Evolutionary conservation across 2,797 vertebrate species (phyloP).

Genomic region (Ispidina picta): DNA sequence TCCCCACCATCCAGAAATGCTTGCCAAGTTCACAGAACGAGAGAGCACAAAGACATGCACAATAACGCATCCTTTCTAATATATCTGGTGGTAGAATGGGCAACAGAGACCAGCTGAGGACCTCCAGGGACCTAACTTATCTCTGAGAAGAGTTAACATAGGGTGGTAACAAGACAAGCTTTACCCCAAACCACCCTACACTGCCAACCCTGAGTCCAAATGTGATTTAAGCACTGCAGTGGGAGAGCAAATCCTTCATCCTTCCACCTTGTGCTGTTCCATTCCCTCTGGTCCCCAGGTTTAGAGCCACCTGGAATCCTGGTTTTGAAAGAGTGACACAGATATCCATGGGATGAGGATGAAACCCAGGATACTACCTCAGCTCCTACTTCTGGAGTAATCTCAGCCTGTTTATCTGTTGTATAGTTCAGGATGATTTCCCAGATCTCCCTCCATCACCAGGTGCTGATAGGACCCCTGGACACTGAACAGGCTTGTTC

Average conservation of each 20-base stretch:
- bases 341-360: neutral
- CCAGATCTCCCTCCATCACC: neutral
- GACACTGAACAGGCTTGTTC: neutral
- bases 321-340: neutral
- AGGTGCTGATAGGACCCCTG: neutral
- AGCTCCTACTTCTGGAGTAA: neutral
- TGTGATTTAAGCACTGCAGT: neutral
- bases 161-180: neutral
- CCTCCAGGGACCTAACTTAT: neutral
- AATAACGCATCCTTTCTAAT: neutral
- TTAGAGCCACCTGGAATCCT: neutral
- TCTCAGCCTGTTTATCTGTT: neutral
- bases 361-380: neutral
- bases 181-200: too few relatives aligned
- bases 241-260: neutral
- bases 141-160: neutral
- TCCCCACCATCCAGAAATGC: neutral
- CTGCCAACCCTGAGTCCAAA: neutral
- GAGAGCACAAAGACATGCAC: neutral
- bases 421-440: neutral
- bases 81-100: neutral
- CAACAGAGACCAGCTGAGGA: neutral
- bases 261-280: neutral
- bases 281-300: too few relatives aligned
- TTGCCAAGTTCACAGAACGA: neutral